phyloP scores from a whole-genome alignment of 2,797 vertebrate species.

The Chelidonichthys spinosus region DNA sequence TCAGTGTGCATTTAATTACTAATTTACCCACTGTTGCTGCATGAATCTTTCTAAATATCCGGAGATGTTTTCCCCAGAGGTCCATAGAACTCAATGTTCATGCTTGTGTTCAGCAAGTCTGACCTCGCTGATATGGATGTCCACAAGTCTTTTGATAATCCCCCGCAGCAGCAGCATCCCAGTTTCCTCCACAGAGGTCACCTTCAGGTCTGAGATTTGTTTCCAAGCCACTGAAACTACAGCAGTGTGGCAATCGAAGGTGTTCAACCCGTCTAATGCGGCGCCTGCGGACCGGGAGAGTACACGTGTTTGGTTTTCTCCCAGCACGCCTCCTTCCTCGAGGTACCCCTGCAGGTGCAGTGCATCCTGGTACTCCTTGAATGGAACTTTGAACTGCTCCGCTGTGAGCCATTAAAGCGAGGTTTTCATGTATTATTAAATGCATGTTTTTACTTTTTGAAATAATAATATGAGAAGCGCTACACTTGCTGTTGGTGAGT shows the following conservation, averaged over 20 bases:
- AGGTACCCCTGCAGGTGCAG: slow-evolving; percentile 54
- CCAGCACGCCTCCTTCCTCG: slow-evolving; percentile 40
- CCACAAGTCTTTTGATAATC: slow-evolving; percentile 14
- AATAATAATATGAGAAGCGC: slow-evolving; percentile 50
- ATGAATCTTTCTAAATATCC: neutral
- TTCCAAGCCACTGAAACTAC: slow-evolving; percentile 14
- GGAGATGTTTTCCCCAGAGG: neutral
- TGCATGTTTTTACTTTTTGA: slow-evolving; percentile 55
- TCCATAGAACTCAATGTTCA: neutral
- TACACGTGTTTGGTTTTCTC: slow-evolving; percentile 49
- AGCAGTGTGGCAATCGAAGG: slow-evolving; percentile 6
- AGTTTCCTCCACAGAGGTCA: slow-evolving; percentile 27
- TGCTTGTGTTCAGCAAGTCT: neutral
- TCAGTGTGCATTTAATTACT: neutral
- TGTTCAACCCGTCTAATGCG: slow-evolving; percentile 36
- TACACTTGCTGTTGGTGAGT: slow-evolving; percentile 47
- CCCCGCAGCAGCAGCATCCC: neutral
- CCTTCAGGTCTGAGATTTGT: slow-evolving; percentile 4
- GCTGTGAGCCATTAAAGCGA: slow-evolving; percentile 60
- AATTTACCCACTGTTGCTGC: neutral
- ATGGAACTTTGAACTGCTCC: slow-evolving; percentile 65
- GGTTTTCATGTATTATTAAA: slow-evolving; percentile 73
- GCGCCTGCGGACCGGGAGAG: slow-evolving; percentile 34
- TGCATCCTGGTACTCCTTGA: slow-evolving; percentile 46
- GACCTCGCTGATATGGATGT: slow-evolving; percentile 3